These are phyloP conservation scores for Cryptocephalus primarius DNA, from an alignment of 2,888 invertebrate genomes.

Conservation along the genomic window DNA sequence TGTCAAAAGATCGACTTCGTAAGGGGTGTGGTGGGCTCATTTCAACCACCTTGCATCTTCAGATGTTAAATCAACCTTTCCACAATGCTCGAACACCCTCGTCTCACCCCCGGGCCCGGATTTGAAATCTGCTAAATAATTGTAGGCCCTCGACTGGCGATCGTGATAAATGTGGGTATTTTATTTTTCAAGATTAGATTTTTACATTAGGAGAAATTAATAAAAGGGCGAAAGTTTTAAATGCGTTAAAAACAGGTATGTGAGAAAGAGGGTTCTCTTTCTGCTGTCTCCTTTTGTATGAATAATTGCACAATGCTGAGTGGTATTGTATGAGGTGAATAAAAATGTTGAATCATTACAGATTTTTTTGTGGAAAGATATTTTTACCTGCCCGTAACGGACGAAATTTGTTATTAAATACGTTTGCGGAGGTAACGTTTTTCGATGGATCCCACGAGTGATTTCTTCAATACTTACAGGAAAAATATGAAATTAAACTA, in stretches of 20 bases:
- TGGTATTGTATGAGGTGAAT: too few relatives aligned
- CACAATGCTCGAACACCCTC: constrained; percentile 15
- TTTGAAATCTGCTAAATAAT: constrained; percentile 34
- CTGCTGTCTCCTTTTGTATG: too few relatives aligned
- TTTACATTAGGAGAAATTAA: constrained; percentile 14
- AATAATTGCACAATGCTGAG: too few relatives aligned
- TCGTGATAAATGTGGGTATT: constrained; percentile 29
- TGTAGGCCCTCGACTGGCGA: constrained; percentile 26
- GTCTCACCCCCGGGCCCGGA: constrained; percentile 15
- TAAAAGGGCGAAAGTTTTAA: not conserved
- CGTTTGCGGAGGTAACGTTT: too few relatives aligned
- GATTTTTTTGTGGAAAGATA: too few relatives aligned
- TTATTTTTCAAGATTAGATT: constrained; percentile 20
- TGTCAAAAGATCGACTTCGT: constrained; percentile 19
- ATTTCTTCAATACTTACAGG: too few relatives aligned
- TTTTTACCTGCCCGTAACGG: too few relatives aligned
- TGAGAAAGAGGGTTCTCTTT: not conserved
- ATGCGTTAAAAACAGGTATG: not conserved
- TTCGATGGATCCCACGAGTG: too few relatives aligned
- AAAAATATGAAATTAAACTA: too few relatives aligned
- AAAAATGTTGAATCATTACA: too few relatives aligned
- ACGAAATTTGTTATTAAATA: too few relatives aligned
- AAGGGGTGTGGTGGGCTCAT: constrained; percentile 30
- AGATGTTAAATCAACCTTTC: constrained; percentile 28
- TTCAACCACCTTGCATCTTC: constrained; percentile 32